Conservation (phyloP, 2,888 invertebrate genomes). For the Marronus borbonicus region DNA sequence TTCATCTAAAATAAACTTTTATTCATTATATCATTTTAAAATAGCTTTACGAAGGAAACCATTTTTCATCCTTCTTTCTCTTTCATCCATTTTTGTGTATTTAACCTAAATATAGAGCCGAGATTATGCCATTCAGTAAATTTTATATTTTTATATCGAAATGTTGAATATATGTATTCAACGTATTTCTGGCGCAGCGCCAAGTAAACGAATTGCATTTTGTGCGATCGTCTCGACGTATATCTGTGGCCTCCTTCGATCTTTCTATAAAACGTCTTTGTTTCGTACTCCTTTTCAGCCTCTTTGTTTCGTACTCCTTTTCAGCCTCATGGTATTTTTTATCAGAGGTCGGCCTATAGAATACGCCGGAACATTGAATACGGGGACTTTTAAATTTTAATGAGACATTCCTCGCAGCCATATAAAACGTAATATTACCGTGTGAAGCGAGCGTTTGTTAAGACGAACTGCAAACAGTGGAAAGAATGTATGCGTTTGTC, state of each 20-base stretch:
- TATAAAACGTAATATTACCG: slow-evolving; percentile 38
- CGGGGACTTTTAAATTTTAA: slow-evolving; percentile 34
- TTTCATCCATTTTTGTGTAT: slow-evolving; percentile 4
- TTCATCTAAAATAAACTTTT: neutral
- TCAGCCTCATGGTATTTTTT: slow-evolving; percentile 14
- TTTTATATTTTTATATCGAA: slow-evolving; percentile 28
- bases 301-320: no score
- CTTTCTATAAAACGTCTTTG: slow-evolving; percentile 24
- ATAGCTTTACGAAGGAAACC: neutral
- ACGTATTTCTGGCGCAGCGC: slow-evolving; percentile 14
- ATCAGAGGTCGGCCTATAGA: slow-evolving; percentile 21
- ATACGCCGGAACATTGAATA: slow-evolving; percentile 13
- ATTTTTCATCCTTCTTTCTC: neutral
- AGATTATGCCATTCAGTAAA: slow-evolving; percentile 13
- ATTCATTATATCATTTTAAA: neutral
- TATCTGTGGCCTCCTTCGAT: slow-evolving; percentile 1
- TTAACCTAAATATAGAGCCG: slow-evolving; percentile 19
- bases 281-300: no score
- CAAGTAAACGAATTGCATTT: slow-evolving; percentile 25
- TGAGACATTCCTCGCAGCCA: slow-evolving; percentile 39
- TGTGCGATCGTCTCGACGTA: neutral
- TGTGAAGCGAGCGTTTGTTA: no score
- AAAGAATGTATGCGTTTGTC: slow-evolving; percentile 43
- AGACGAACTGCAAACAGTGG: slow-evolving; percentile 39
- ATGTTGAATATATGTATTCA: slow-evolving; percentile 11